Evolutionary conservation across 2,113 vertebrate species (phyloP).

Genomic region (Lepus americanus): DNA sequence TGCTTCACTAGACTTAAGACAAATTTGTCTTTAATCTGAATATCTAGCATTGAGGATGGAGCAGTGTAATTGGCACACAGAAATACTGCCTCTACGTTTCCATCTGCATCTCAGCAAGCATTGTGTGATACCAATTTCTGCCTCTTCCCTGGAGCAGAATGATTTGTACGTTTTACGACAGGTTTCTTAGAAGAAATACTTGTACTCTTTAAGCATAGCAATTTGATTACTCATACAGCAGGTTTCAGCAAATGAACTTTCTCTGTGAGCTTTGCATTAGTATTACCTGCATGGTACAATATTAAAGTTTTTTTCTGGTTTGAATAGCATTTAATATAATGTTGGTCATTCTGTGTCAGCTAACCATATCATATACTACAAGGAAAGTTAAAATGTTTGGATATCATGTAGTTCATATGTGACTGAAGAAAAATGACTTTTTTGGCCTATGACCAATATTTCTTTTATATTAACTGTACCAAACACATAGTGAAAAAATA

Average conservation of each 20-base stretch:
- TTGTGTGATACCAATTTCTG: not conserved
- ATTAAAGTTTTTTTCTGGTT: constrained; percentile 12
- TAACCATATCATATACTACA: not conserved
- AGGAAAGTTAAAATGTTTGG: not conserved
- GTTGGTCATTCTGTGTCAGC: not conserved
- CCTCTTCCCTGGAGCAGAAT: not conserved
- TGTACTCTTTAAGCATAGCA: not conserved
- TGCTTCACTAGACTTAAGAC: constrained; percentile 19
- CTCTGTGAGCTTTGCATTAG: not conserved
- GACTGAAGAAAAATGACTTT: not conserved
- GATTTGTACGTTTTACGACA: not conserved
- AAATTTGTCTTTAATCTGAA: not conserved
- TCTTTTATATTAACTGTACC: not conserved
- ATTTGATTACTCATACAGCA: constrained; percentile 5
- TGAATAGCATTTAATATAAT: constrained; percentile 7
- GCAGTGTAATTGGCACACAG: not conserved
- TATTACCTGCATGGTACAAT: not conserved
- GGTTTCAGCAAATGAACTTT: constrained; percentile 6
- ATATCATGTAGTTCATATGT: not conserved
- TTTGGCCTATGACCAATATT: not conserved
- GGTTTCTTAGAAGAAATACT: constrained; percentile 1
- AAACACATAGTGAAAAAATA: not conserved
- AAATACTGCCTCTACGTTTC: not conserved
- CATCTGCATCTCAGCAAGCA: not conserved
- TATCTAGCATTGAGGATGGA: not conserved